Evolutionary conservation across 2,113 vertebrate species (phyloP).

Genomic region (Aphelocoma coerulescens): DNA sequence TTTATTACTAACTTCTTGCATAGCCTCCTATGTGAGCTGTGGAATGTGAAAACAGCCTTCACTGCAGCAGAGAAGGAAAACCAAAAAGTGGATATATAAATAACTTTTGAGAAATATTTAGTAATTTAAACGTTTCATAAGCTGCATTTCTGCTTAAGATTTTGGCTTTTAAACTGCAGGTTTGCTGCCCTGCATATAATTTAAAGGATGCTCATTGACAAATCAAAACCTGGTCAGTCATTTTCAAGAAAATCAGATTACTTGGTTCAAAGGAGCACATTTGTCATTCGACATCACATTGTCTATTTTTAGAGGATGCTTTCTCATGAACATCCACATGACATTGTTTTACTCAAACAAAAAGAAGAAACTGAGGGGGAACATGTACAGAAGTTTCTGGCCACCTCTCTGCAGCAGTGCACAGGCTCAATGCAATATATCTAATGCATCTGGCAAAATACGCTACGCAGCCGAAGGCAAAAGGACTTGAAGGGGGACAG

Average conservation of each 20-base stretch:
- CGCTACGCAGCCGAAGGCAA: accelerated
- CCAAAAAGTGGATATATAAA: neutral
- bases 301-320: neutral
- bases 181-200: neutral
- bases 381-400: neutral
- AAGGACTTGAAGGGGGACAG: neutral
- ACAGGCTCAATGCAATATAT: neutral
- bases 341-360: neutral
- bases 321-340: neutral
- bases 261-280: neutral
- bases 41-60: neutral
- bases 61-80: neutral
- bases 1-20: slow-evolving; percentile 21
- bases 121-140: neutral
- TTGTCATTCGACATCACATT: neutral
- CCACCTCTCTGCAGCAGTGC: neutral
- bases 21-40: neutral
- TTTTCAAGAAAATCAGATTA: neutral
- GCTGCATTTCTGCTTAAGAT: neutral
- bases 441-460: neutral
- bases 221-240: neutral
- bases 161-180: neutral
- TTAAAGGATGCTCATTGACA: neutral
- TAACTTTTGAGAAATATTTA: neutral
- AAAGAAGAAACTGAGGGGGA: neutral